A percentile compares a stretch with the other conserved stretches of the same genome.
Conservation (phyloP, 2,888 invertebrate genomes). For the Habrosyne pyritoides region DNA sequence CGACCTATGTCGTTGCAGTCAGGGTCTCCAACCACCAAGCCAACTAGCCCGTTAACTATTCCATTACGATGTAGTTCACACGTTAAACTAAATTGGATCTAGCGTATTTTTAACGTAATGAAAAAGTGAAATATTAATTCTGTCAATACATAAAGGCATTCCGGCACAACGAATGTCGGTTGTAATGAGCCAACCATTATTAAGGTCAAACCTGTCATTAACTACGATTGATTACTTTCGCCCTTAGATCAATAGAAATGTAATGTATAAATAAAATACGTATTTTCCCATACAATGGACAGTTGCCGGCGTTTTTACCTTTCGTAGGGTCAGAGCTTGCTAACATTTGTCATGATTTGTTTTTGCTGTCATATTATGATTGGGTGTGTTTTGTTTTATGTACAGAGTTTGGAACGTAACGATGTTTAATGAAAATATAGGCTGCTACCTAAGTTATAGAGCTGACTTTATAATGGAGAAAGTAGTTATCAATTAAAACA, state of each 20-base stretch:
- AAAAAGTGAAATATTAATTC: conserved; percentile 26
- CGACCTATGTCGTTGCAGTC: no score
- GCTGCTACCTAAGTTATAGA: no score
- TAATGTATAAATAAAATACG: conserved; percentile 2
- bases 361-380: neutral
- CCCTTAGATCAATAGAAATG: conserved; percentile 11
- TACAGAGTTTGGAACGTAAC: neutral
- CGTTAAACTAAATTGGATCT: neutral
- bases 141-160: conserved; percentile 12
- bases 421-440: neutral
- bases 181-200: conserved; percentile 29
- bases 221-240: conserved; percentile 25
- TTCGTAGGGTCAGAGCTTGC: neutral
- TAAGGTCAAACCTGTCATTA: conserved; percentile 23
- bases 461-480: no score
- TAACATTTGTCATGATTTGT: neutral
- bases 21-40: no score
- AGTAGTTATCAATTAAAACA: no score
- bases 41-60: no score
- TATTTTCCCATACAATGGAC: neutral
- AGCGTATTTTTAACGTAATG: conserved; percentile 31
- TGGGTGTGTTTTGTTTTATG: neutral
- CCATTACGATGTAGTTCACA: neutral
- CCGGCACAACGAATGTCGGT: conserved; percentile 18
- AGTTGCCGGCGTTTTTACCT: neutral